Conservation (phyloP, 2,888 invertebrate species). For the Chydorus sphaericus region DNA sequence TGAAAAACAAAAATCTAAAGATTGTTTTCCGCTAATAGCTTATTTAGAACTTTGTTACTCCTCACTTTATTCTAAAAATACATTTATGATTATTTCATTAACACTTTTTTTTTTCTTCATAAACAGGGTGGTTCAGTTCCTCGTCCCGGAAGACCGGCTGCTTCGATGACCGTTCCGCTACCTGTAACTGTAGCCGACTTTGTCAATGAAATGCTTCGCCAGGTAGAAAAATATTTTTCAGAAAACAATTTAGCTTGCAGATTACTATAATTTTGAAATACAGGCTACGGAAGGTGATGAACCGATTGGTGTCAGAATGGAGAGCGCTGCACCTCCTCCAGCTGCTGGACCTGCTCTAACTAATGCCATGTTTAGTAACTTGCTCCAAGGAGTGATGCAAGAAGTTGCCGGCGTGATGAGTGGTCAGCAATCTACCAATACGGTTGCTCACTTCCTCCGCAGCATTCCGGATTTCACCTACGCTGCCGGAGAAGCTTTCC, state of each 20-base stretch:
- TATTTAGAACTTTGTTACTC: too few relatives aligned
- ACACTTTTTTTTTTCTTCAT: too few relatives aligned
- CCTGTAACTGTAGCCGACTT: background rate
- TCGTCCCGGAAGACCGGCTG: background rate
- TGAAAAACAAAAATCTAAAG: too few relatives aligned
- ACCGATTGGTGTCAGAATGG: background rate
- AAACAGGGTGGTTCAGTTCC: background rate
- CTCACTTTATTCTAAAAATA: too few relatives aligned
- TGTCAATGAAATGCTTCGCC: background rate
- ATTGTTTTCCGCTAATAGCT: too few relatives aligned
- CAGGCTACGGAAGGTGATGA: background rate
- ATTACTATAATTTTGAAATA: too few relatives aligned
- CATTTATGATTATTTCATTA: too few relatives aligned
- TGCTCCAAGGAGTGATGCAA: constrained; percentile 10
- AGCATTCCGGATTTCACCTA: constrained; percentile 29
- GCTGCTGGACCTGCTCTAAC: background rate
- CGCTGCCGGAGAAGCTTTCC: constrained; percentile 31
- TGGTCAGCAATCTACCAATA: constrained; percentile 21
- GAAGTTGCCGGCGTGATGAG: constrained; percentile 11
- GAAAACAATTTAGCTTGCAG: too few relatives aligned
- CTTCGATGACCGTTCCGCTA: background rate
- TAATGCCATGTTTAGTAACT: constrained; percentile 4
- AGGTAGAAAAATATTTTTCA: background rate
- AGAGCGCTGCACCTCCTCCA: too few relatives aligned
- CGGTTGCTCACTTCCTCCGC: constrained; percentile 31